A percentile compares a stretch with the other conserved stretches of the same genome.
phyloP scores from a whole-genome alignment of 2,888 invertebrate species.

The Eustalomyia histrio region DNA sequence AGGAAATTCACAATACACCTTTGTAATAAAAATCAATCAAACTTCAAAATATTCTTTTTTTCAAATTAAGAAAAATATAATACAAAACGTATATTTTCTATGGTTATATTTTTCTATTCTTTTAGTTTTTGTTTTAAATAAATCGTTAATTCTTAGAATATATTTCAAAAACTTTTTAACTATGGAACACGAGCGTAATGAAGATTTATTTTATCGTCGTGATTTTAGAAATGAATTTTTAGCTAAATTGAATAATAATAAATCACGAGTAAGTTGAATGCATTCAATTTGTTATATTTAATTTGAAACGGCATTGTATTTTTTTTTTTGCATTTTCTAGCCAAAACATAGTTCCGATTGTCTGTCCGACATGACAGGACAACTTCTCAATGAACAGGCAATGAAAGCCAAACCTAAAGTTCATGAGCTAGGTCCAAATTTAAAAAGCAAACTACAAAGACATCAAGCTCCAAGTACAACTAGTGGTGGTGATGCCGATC shows the following conservation, averaged over 20 bases:
- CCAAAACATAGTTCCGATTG: neutral
- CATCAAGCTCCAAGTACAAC: conserved; percentile 14
- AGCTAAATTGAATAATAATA: conserved; percentile 24
- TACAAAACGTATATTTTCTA: too few species aligned
- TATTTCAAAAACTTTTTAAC: neutral
- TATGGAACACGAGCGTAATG: neutral
- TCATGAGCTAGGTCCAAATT: neutral
- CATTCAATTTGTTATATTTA: neutral
- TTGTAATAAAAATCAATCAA: neutral
- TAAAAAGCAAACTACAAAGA: neutral
- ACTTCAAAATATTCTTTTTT: neutral
- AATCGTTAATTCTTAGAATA: neutral
- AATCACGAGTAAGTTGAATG: conserved; percentile 54
- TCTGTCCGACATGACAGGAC: neutral
- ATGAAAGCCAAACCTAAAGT: conserved; percentile 30
- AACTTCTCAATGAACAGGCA: conserved; percentile 42
- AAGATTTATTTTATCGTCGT: neutral
- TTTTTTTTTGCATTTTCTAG: neutral
- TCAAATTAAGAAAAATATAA: neutral
- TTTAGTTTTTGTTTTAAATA: neutral
- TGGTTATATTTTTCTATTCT: too few species aligned
- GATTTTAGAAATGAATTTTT: neutral
- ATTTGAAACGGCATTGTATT: too few species aligned
- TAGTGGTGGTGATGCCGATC: conserved; percentile 67
- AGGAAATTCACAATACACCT: neutral